Percentiles rank a stretch among this genome's conserved stretches.
These are phyloP conservation scores for Thereuonema tuberculata DNA, from an alignment of 1,140 invertebrate genomes.

Conservation along the genomic window DNA sequence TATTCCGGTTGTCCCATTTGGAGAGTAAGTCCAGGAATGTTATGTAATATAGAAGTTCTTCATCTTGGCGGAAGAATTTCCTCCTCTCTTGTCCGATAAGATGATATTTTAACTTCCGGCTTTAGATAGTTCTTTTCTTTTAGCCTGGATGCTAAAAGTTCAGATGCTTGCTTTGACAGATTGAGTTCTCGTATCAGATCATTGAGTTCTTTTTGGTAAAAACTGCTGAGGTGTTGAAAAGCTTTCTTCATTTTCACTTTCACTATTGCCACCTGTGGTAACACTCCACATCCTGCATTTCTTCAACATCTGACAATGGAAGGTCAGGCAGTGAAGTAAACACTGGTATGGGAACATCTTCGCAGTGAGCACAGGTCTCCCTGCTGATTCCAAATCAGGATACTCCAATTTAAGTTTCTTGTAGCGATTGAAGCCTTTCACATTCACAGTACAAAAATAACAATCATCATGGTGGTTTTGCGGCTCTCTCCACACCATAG, in stretches of 20 bases:
- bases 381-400: slow-evolving; percentile 3
- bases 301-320: background rate
- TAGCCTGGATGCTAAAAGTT: slow-evolving; percentile 14
- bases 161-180: slow-evolving; percentile 14
- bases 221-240: background rate
- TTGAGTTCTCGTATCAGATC: slow-evolving; percentile 4
- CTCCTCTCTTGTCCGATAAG: slow-evolving; percentile 11
- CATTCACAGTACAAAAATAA: background rate
- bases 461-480: background rate
- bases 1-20: slow-evolving; percentile 14
- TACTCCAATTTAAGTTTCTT: background rate
- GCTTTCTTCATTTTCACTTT: slow-evolving; percentile 1
- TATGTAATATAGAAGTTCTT: background rate
- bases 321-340: background rate
- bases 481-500: slow-evolving; percentile 8
- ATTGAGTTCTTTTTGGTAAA: slow-evolving; percentile 7
- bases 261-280: background rate
- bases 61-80: background rate
- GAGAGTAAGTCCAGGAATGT: slow-evolving; percentile 17
- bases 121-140: slow-evolving; percentile 11
- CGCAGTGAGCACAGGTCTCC: background rate
- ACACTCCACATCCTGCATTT: background rate
- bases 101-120: slow-evolving; percentile 10
- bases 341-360: slow-evolving; percentile 1
- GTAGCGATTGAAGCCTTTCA: background rate